A percentile compares a stretch with the other conserved stretches of the same genome.
Evolutionary conservation across 2,113 vertebrate species (phyloP).

Genomic region (zebrafish (Danio rerio)): DNA sequence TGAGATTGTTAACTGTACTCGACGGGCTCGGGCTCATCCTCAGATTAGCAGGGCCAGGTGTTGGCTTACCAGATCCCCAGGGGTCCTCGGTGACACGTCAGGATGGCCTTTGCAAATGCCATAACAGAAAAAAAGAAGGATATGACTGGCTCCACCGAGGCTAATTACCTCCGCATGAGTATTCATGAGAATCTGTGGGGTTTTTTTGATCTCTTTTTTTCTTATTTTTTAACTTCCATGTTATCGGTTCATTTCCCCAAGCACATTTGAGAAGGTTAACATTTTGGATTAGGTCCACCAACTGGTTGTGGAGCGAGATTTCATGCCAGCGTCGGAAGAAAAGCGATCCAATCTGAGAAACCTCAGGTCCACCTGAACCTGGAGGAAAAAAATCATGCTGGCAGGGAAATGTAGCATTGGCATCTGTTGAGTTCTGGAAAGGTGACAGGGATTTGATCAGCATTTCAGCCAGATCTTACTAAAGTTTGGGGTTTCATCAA

Average conservation of each 20-base stretch:
- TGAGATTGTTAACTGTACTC: slow-evolving; percentile 45
- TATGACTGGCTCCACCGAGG: slow-evolving; percentile 57
- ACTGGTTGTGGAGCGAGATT: not conserved
- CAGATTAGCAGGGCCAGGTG: slow-evolving; percentile 57
- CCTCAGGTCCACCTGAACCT: not conserved
- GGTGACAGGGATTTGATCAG: slow-evolving; percentile 10
- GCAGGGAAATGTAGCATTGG: not conserved
- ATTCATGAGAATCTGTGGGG: slow-evolving; percentile 61
- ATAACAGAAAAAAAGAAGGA: slow-evolving; percentile 48
- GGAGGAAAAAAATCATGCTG: not conserved
- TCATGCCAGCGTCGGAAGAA: not conserved
- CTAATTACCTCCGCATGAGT: slow-evolving; percentile 69
- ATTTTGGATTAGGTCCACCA: slow-evolving; percentile 46
- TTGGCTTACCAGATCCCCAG: slow-evolving; percentile 35
- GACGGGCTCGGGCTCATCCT: slow-evolving; percentile 55
- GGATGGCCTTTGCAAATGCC: slow-evolving; percentile 57
- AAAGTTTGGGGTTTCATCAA: slow-evolving; percentile 27
- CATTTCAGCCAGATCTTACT: not conserved
- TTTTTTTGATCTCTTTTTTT: slow-evolving; percentile 18
- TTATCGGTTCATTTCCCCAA: slow-evolving; percentile 41
- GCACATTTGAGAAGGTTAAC: slow-evolving; percentile 27
- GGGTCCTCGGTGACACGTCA: slow-evolving; percentile 28
- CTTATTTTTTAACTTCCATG: slow-evolving; percentile 50
- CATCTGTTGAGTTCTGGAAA: slow-evolving; percentile 1
- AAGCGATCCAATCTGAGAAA: not conserved